phyloP scores from a whole-genome alignment of 2,797 vertebrate genomes.

The Bovichtus variegatus region DNA sequence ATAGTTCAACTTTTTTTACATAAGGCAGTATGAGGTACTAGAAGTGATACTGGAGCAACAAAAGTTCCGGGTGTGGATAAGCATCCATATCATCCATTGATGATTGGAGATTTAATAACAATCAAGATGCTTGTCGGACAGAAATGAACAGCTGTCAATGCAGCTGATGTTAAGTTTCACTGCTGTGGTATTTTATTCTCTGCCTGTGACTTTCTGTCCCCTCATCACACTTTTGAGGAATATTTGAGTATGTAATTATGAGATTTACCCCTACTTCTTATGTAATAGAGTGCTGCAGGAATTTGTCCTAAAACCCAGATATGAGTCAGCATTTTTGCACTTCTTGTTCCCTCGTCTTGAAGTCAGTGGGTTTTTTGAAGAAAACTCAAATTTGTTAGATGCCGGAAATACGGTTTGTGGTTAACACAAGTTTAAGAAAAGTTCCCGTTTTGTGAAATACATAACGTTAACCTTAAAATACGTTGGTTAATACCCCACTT shows the following conservation, averaged over 20 bases:
- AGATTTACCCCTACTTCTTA: neutral
- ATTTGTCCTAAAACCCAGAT: no score
- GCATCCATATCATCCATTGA: no score
- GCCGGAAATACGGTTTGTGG: no score
- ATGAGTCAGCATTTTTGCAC: no score
- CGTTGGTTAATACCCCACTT: no score
- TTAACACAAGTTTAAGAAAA: no score
- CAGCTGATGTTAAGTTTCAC: neutral
- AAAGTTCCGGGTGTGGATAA: neutral
- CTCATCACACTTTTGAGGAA: neutral
- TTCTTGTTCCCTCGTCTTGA: no score
- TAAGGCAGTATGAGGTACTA: neutral
- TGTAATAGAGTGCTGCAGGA: neutral
- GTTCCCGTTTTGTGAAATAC: no score
- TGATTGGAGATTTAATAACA: neutral
- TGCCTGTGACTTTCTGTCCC: neutral
- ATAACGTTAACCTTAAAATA: no score
- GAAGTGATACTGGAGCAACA: neutral
- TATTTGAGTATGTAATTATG: neutral
- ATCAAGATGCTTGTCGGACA: neutral
- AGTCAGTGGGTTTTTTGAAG: no score
- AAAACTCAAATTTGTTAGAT: no score
- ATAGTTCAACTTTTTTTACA: neutral
- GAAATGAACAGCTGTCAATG: conserved; percentile 11
- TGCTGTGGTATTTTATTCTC: conserved; percentile 1